Evolutionary conservation across 2,888 invertebrate genomes (phyloP).

Genomic region (Melinaea marsaeus): DNA sequence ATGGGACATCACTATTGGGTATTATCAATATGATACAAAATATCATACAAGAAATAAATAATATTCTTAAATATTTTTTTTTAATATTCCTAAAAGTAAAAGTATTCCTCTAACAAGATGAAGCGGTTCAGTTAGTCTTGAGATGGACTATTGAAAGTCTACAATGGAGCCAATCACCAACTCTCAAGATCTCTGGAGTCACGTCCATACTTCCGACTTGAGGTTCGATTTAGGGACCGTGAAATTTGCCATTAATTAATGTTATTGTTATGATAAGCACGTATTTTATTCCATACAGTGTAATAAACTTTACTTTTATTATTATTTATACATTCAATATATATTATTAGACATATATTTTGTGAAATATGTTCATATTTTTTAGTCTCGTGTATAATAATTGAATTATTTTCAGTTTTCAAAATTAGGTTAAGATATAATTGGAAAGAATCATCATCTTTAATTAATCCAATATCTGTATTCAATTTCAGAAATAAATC

Average conservation of each 20-base stretch:
- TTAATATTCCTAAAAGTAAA: slow-evolving; percentile 19
- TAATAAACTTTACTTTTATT: no score
- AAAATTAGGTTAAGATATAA: background rate
- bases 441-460: slow-evolving; percentile 24
- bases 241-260: slow-evolving; percentile 30
- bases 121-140: slow-evolving; percentile 47
- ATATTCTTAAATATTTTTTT: slow-evolving; percentile 11
- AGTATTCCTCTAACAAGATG: slow-evolving; percentile 24
- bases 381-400: no score
- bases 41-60: background rate
- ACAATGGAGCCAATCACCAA: slow-evolving; percentile 74
- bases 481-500: slow-evolving; percentile 60
- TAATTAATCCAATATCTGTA: slow-evolving; percentile 52
- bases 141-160: slow-evolving; percentile 62
- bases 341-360: no score
- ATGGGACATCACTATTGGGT: no score
- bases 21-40: no score
- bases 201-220: slow-evolving; percentile 51
- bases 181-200: slow-evolving; percentile 59
- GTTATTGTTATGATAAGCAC: slow-evolving; percentile 18
- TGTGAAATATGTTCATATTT: no score
- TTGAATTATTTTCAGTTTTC: no score
- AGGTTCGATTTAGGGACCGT: slow-evolving; percentile 26
- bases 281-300: slow-evolving; percentile 1
- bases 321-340: no score